Conservation (phyloP, 2,888 invertebrate genomes). For the Fragum fragum region DNA sequence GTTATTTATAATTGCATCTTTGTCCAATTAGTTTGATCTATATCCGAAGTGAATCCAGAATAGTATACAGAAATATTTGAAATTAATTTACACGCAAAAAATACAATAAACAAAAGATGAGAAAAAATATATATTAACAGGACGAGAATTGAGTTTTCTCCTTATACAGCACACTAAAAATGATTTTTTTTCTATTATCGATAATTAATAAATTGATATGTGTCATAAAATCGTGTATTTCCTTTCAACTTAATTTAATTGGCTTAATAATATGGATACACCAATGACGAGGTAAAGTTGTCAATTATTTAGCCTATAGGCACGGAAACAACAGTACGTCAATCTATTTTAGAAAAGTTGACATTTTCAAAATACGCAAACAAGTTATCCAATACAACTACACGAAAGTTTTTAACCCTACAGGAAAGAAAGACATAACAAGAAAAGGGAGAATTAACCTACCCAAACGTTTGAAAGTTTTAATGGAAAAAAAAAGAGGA, state of each 20-base stretch:
- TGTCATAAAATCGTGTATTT: not conserved
- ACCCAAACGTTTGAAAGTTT: too few species aligned
- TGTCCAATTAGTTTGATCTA: too few species aligned
- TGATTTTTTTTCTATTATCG: not conserved
- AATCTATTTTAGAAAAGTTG: conserved; percentile 3
- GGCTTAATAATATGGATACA: not conserved
- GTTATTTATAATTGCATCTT: too few species aligned
- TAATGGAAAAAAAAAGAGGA: too few species aligned
- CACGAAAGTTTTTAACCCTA: too few species aligned
- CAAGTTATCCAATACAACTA: not conserved
- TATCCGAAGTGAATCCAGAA: too few species aligned
- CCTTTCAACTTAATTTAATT: not conserved
- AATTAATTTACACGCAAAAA: too few species aligned
- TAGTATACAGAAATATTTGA: too few species aligned
- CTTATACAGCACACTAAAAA: not conserved
- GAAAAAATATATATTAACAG: too few species aligned
- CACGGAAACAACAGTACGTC: conserved; percentile 18
- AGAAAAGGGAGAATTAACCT: too few species aligned
- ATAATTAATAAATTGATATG: not conserved
- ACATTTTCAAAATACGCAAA: not conserved
- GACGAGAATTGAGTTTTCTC: not conserved
- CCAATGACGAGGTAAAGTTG: conserved; percentile 6
- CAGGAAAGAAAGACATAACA: too few species aligned
- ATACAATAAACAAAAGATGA: too few species aligned
- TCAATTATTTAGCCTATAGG: not conserved